Base-by-base conservation (phyloP, 2,888 invertebrate genomes). In the Cylindroiulus punctatus region DNA sequence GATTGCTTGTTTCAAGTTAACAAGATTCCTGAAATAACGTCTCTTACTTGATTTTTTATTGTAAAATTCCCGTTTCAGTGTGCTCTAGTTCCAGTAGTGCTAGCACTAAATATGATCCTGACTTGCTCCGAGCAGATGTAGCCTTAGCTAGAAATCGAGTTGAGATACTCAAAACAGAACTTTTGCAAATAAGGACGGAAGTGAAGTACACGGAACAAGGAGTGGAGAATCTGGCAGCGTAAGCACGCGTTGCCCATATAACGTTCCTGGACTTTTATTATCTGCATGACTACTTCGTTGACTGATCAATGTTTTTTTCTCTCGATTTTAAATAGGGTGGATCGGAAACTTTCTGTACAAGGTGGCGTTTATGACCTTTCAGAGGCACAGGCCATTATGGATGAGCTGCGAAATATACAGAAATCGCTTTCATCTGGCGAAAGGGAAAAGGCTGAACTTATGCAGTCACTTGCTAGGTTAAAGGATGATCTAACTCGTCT, bases 311-410 rank as follows among this genome's bases (percentile, higher is more conserved):
- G 52, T n/a, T 81, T 2, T 30, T 84, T 86, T 82, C 83, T 86
- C 42, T 30, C 12, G 1, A 19, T 1, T 88, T 88, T 88, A 92
- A 92, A 52, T 92, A 97, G 96, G 91, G 97, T 97, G 88, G 96
- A 97, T 91, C 95, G 96, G 92, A 97, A 97, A 92, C 92, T 98
- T 89, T 96, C 94, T 90, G 93, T 95, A 32, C 95, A 96, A 91
- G 94, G 94, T 85, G 96, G 96, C 84, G 96, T 96, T 90, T 98
- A 98, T 91, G 97, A 96, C 91, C 95, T 97, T 89, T 95, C 95
- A 65, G 97, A 98, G 92, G 98, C 98, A 19, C 97, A 98, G 91
- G 97, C 97, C n/a, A 98, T 98, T 87, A 95, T 97, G 93, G 95
- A 95, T 86, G 97, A 98, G 91, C 93, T 98, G 89, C 94, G 96